Evolutionary conservation across 2,113 vertebrate genomes (phyloP).

Genomic region (Opisthocomus hoazin): DNA sequence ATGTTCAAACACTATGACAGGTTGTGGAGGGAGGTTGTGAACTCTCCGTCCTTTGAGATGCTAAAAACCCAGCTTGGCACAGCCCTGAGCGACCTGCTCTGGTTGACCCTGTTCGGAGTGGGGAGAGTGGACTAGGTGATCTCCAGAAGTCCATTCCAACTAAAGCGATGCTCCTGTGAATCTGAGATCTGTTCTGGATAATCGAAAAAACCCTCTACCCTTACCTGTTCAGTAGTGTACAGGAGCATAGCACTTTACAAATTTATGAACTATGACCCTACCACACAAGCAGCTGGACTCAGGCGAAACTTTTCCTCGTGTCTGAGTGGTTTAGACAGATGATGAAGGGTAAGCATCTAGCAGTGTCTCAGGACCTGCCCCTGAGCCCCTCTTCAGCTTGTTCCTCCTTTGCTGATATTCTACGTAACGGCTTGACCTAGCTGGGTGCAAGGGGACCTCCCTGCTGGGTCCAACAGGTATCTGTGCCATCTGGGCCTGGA

Average conservation of each 20-base stretch:
- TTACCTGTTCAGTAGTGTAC: not conserved
- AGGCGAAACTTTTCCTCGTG: rapidly evolving
- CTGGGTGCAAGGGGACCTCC: not conserved
- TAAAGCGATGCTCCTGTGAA: not conserved
- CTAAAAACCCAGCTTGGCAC: not conserved
- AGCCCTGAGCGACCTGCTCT: not conserved
- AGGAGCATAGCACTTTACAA: not conserved
- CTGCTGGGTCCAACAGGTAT: not conserved
- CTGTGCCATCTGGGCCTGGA: not conserved
- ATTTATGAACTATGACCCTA: not conserved
- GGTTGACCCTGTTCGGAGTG: not conserved
- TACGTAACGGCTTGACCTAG: not conserved
- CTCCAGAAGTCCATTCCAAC: not conserved
- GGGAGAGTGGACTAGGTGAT: not conserved
- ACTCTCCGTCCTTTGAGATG: not conserved
- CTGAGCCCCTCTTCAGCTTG: not conserved
- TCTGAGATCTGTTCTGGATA: not conserved
- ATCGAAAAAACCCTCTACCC: not conserved
- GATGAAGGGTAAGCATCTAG: not conserved
- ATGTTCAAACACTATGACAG: not conserved
- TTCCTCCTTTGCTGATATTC: not conserved
- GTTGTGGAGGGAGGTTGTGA: not conserved
- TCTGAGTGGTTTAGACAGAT: not conserved
- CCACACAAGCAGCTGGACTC: not conserved
- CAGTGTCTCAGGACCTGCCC: not conserved